Evolutionary conservation across 2,113 vertebrate genomes (phyloP).

Genomic region (Sorex araneus): DNA sequence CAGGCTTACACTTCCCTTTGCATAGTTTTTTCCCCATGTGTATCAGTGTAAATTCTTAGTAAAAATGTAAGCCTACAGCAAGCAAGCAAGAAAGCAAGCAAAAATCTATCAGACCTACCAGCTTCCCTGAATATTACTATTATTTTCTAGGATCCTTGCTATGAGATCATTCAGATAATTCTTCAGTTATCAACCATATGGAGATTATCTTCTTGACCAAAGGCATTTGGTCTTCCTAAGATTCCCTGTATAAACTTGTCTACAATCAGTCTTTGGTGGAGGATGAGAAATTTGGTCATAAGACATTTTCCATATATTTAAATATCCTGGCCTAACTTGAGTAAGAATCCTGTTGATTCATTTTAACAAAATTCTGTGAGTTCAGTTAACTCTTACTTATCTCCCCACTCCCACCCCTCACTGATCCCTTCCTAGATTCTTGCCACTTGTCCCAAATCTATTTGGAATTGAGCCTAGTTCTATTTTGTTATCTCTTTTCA

Average conservation of each 20-base stretch:
- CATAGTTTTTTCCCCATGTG: not conserved
- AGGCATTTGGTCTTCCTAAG: too few relatives aligned
- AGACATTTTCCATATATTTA: not conserved
- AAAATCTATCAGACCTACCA: not conserved
- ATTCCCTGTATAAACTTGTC: too few relatives aligned
- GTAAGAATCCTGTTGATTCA: not conserved
- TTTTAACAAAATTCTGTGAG: not conserved
- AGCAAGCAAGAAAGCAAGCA: slow-evolving; percentile 4
- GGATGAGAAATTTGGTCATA: not conserved
- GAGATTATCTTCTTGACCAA: not conserved
- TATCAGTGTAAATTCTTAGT: too few relatives aligned
- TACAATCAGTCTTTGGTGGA: not conserved
- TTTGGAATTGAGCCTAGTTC: not conserved
- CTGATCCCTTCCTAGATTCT: not conserved
- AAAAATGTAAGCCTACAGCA: not conserved
- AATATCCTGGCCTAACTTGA: not conserved
- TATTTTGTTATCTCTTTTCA: not conserved
- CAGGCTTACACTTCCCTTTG: not conserved
- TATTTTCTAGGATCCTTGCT: not conserved
- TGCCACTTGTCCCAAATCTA: not conserved
- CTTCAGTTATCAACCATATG: not conserved
- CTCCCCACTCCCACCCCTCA: not conserved
- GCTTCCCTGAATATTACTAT: not conserved
- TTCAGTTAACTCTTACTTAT: not conserved
- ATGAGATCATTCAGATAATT: not conserved